Evolutionary conservation across 2,797 vertebrate species (phyloP), one percentile per base, ranked within the genome.

Genomic region (Sus cebifrons): DNA sequence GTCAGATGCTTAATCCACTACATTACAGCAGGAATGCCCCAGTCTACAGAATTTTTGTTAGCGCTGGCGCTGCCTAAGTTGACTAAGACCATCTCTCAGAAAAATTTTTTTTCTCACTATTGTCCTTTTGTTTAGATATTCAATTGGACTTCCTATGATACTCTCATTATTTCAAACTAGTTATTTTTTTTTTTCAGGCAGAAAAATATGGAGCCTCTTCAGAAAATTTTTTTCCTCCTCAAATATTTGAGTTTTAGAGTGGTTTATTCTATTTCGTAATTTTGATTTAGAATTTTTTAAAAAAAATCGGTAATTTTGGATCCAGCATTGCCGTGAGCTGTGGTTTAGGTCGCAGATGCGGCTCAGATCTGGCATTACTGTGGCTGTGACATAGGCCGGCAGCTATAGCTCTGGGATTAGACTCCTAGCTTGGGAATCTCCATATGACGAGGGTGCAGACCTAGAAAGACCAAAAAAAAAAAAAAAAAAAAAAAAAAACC

Each of bases 121-220:
- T 1, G 20, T 67, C 18, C 5, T 65, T 49, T 32, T 44, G 15
- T 85, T 88, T 65, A 0, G 52, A 79, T 83, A 74, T 89, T n/a
- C 36, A 60, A 1, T 9, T 71, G 49, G 13, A 23, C 2, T 85
- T 88, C 7, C 27, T 79, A 5, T 71, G 14, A 21, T 68, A 20
- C 14, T 27, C 14, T 79, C 10, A 68, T 78, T 58, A 82, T 85
- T 90, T 90, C 20, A 77, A 74, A 81, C 6, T 54, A 18, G 3
- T 71, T 79, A 58, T 27, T 54, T 79, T 78, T 32, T 83, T 97
- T 91, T 96, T n/a, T 10, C n/a, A 86, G 0, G 20, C 60, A 44
- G 25, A 67, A 77, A 85, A 92, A 14, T 21, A 9, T 81, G 25
- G 4, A 52, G 21, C 82, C 8, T 27, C 29, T 88, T 86, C 65